Base-by-base conservation (phyloP, 53 echinoderm and acorn worm genomes). In the Paelopatides confundens region DNA sequence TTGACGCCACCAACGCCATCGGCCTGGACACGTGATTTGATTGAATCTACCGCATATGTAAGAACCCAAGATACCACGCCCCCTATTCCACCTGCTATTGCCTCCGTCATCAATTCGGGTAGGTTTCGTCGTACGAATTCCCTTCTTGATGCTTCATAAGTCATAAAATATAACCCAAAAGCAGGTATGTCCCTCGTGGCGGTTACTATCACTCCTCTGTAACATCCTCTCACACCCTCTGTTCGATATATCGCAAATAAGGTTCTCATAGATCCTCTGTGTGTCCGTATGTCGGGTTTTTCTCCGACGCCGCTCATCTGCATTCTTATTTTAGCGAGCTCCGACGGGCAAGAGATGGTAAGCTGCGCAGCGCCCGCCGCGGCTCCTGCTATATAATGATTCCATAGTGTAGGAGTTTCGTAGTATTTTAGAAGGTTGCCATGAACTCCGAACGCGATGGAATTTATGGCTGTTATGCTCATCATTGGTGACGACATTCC, bases 381-480 rank as follows among this genome's bases (percentile, higher is more conserved):
- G 3, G 88, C 90, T 2, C 97, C 97, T 23, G 93, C 92, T 15
- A 93, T 39, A 24, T 92, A 93, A 54, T 95, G 93, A 33, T 90
- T 90, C 51, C 87, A 86, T 31, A 92, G 90, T 11, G 97, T 93
- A 17, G 90, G 90, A 27, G 95, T 76, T 17, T 95, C 97, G 82
- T 93, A 95, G 37, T 88, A 90, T 8, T 92, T 82, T 78, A 94
- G 71, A 38, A 97, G 81, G 77, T 97, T 97, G 8, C 97, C 97
- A 67, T 93, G 97, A 24, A 97, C 93, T 39, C 97, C 97, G 83
- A 97, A 97, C n/a, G 93, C 86, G 15, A 97, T 89, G 35, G 97
- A 62, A 62, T 97, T 97, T 69, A 97, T 92, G 31, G 93, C 92
- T 39, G 97, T 92, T 21, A 97, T 91, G n/a, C 97, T 93, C 18